Conservation (phyloP, 2,113 vertebrate species). For the Morone saxatilis region DNA sequence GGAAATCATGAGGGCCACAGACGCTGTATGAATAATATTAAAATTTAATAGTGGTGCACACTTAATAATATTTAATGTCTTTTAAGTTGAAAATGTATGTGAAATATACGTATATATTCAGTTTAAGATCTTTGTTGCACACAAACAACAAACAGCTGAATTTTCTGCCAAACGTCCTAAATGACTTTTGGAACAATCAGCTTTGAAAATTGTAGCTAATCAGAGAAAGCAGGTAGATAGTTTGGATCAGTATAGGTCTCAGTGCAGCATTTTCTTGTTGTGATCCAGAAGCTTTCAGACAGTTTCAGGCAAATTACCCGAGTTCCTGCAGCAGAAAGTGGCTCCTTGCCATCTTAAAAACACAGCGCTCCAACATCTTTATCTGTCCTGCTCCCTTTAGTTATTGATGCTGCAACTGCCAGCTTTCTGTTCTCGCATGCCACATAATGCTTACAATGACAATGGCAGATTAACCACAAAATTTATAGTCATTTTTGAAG, state of each 20-base stretch:
- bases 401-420: too few species aligned
- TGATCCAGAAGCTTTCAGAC: neutral
- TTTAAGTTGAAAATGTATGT: too few species aligned
- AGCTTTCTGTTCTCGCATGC: neutral
- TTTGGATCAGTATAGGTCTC: neutral
- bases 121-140: neutral
- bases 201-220: conserved; percentile 5
- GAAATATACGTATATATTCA: too few species aligned
- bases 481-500: neutral
- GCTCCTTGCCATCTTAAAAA: neutral
- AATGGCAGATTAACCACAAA: neutral
- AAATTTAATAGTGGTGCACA: too few species aligned
- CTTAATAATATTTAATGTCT: too few species aligned
- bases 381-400: too few species aligned
- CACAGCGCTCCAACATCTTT: too few species aligned
- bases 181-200: neutral
- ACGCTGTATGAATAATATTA: neutral
- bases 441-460: neutral
- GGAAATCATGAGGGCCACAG: neutral
- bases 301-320: neutral
- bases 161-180: too few species aligned
- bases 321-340: neutral
- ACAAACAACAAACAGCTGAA: too few species aligned
- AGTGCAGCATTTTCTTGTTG: neutral
- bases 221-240: conserved; percentile 10